phyloP scores from a whole-genome alignment of 2,113 vertebrate genomes.

The Menidia beryllina region DNA sequence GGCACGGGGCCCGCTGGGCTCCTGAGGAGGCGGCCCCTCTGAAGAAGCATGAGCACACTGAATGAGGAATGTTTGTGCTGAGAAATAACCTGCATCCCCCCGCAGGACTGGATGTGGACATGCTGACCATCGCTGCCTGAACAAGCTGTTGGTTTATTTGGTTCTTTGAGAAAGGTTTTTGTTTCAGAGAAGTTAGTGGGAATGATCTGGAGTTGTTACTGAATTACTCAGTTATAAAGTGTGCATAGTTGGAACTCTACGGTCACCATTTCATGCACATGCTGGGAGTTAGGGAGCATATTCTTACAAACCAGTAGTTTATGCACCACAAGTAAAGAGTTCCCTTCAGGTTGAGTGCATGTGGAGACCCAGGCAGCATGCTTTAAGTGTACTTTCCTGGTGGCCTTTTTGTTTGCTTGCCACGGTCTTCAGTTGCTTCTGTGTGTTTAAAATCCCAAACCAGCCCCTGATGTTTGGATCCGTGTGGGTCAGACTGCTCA shows the following conservation, averaged over 20 bases:
- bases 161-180: too few species aligned
- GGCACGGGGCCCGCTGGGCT: conserved; percentile 79
- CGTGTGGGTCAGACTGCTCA: background rate
- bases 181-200: too few species aligned
- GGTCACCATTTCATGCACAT: too few species aligned
- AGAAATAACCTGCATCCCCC: conserved; percentile 24
- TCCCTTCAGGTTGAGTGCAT: background rate
- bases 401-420: background rate
- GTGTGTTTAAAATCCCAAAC: background rate
- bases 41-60: conserved; percentile 67
- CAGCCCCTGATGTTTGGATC: background rate
- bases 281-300: too few species aligned
- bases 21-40: conserved; percentile 6
- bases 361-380: background rate
- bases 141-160: background rate
- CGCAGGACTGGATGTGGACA: background rate
- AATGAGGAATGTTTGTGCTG: conserved; percentile 36
- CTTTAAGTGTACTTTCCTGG: background rate
- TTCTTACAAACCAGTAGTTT: too few species aligned
- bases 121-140: conserved; percentile 35
- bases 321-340: too few species aligned
- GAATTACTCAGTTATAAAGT: too few species aligned
- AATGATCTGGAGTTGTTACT: background rate
- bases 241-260: too few species aligned
- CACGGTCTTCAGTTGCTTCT: background rate